A percentile compares a stretch with the other conserved stretches of the same genome.
phyloP scores from a whole-genome alignment of 1,140 invertebrate genomes.

The Piezodorus guildinii region DNA sequence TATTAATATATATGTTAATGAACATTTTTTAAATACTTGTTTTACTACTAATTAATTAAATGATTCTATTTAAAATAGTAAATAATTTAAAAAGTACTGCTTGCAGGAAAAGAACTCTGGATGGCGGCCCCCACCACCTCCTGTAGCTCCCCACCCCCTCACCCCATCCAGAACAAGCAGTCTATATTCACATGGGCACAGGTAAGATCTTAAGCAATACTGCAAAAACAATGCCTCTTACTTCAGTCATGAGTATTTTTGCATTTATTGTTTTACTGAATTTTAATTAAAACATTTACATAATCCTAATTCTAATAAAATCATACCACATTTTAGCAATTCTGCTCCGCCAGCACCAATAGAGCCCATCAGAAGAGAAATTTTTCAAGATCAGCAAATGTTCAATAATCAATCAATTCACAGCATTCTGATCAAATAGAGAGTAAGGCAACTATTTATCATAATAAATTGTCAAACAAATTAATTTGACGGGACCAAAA shows the following conservation, averaged over 20 bases:
- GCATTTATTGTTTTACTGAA: too few species aligned
- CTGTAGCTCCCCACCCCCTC: conserved; percentile 31
- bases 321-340: conserved; percentile 28
- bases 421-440: conserved; percentile 28
- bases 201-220: conserved; percentile 15
- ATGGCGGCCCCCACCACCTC: conserved; percentile 55
- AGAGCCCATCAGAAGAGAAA: conserved; percentile 41
- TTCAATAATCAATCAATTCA: conserved; percentile 21
- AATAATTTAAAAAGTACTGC: too few species aligned
- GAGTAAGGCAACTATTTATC: conserved; percentile 20
- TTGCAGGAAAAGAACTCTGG: conserved; percentile 30
- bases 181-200: conserved; percentile 32
- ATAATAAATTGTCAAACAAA: too few species aligned
- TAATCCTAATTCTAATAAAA: too few species aligned
- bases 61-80: too few species aligned
- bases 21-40: too few species aligned
- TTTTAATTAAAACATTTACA: too few species aligned
- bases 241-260: too few species aligned
- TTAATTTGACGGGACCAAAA: too few species aligned
- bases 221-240: too few species aligned
- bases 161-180: conserved; percentile 31
- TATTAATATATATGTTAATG: too few species aligned
- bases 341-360: conserved; percentile 50
- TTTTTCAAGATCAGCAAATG: conserved; percentile 28
- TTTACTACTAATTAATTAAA: too few species aligned